These are phyloP conservation scores for Margarornis squamiger DNA, from an alignment of 2,797 vertebrate species.

Conservation along the genomic window DNA sequence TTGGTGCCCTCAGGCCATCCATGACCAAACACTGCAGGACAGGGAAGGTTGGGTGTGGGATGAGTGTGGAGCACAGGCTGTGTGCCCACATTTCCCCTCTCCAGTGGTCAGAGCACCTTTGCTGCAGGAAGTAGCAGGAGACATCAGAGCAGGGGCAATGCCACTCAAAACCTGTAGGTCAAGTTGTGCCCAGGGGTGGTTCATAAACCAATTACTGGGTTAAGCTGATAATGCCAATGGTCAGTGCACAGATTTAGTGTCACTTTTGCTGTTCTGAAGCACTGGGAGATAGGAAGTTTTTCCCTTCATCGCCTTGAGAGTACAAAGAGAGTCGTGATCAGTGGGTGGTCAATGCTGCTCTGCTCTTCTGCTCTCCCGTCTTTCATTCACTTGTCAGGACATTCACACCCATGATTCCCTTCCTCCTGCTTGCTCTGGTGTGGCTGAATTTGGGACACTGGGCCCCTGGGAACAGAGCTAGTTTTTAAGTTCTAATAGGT, in stretches of 20 bases:
- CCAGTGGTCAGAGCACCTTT: background rate
- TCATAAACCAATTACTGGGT: background rate
- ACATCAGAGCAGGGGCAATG: background rate
- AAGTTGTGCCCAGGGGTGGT: conserved; percentile 17
- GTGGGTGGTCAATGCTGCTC: background rate
- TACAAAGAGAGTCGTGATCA: accelerated
- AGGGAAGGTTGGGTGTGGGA: background rate
- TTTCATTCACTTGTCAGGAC: background rate
- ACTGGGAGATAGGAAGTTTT: background rate
- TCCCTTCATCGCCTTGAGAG: background rate
- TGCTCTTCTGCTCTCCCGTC: background rate
- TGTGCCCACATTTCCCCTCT: background rate
- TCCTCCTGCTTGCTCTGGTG: background rate
- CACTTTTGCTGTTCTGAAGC: background rate
- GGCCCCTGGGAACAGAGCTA: background rate
- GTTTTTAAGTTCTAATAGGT: background rate
- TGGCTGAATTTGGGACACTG: background rate
- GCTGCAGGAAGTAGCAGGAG: background rate
- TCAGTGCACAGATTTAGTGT: background rate
- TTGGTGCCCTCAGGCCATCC: background rate
- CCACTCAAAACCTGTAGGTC: background rate
- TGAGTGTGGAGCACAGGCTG: background rate
- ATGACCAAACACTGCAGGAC: accelerated
- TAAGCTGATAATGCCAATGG: background rate
- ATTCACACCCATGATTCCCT: accelerated